Evolutionary conservation across 2,888 invertebrate genomes (phyloP), one percentile per base, ranked within the genome.

Genomic region (Amitus sp.): DNA sequence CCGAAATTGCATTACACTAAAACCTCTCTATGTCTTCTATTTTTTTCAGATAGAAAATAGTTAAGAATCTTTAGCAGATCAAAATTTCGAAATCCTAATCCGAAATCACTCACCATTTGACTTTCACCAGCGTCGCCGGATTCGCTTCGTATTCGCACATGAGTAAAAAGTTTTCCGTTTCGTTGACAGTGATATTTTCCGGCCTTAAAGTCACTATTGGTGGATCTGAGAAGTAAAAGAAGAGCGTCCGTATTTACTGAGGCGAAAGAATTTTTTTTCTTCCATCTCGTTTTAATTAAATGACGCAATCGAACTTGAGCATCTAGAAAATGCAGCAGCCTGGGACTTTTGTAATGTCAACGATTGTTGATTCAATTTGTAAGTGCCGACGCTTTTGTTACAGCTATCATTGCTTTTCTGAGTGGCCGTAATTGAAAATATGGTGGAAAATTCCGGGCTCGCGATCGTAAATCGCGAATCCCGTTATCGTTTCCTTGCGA

Each of bases 71-170:
- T n/a, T n/a, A n/a, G n/a, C n/a, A n/a, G n/a, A n/a, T 23, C 23
- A 23, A 23, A 23, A 7, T 23, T 23, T n/a, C 3, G 12, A 33
- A 4, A 33, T 5, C 33, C 9, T 33, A 10, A 33, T 3, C 9
- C 9, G 4, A 33, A 3, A 15, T 57, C 54, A 43, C 87, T 87
- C 85, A 94, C 95, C 95, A 95, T 71, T 88, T 86, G 47, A 93
- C 93, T 66, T 87, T 87, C 45, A 85, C 87, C 27, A 95, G 84
- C 7, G 90, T 87, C 18, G 92, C 90, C 0, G 96, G 95, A 83
- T 96, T 96, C 54, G 95, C 93, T 67, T 90, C 90, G 78, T 94
- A 95, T 72, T 89, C 88, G 81, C 95, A 95, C 67, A 89, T 88
- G 48, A 95, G 86, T 33, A 91, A 84, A 42, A 93, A 86, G 68